Evolutionary conservation across 2,888 invertebrate species (phyloP), one percentile per base, ranked within the genome.

Genomic region (Drosophila tripunctata): DNA sequence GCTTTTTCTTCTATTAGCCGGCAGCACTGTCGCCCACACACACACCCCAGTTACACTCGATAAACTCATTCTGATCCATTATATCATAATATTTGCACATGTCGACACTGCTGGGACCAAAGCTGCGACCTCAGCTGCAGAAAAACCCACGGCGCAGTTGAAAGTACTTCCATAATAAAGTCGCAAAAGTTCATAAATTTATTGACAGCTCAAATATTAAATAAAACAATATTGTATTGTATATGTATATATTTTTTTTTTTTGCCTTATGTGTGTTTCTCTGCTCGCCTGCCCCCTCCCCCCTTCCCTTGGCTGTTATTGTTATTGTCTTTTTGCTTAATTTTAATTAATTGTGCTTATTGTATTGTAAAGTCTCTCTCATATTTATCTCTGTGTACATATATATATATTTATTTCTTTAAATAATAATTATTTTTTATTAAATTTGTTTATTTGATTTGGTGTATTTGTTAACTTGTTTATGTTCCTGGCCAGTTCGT

Each of bases 341-440:
- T 80, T 81, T 83, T 69, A 80, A 83, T 83, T 83, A 81, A 80
- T 80, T 79, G 75, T 77, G 31, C 47, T 75, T 68, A 75, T 77
- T 80, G 80, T 27, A 55, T 69, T 63, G 40, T 56, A 55, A 61
- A 66, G 62, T 27, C 27, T 27, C 3, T 3, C 22, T 48, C 48
- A 60, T 50, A 35, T 47, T 56, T 74, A 54, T n/a, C n/a, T n/a
- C n/a, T n/a, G n/a, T n/a, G n/a, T n/a, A n/a, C n/a, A n/a, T n/a
- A n/a, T n/a, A n/a, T n/a, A 33, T 31, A 50, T 21, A 30, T 63
- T 54, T 67, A 12, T 41, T 27, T 57, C 10, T 52, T 21, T 31
- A 41, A 50, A 30, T 38, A 48, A 58, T 58, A 36, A 19, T 21
- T 38, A 17, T 31, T 38, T 31, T 15, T 22, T 21, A 10, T 22